These are phyloP conservation scores for Eudasyphora cyanicolor DNA, from an alignment of 2,888 invertebrate species.

Conservation along the genomic window DNA sequence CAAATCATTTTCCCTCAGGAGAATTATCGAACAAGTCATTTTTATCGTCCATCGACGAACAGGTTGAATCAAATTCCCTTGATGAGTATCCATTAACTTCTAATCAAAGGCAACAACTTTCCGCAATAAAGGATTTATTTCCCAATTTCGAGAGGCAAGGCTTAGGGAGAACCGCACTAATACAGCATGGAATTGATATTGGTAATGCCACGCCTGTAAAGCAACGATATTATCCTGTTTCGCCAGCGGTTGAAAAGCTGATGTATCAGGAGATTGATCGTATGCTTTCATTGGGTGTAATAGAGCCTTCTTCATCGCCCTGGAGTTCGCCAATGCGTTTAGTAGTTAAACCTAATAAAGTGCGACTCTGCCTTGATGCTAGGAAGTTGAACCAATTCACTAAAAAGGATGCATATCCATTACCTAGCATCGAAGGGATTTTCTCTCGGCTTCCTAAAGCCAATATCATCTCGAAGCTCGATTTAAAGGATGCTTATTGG, in stretches of 20 bases:
- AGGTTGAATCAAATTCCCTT: too few species aligned
- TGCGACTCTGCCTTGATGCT: conserved; percentile 30
- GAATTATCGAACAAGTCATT: too few species aligned
- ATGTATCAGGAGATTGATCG: conserved; percentile 67
- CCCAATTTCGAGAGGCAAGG: too few species aligned
- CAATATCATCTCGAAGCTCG: not conserved
- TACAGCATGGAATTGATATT: too few species aligned
- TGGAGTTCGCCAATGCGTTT: conserved; percentile 20
- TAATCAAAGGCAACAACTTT: not conserved
- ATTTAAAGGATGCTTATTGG: not conserved
- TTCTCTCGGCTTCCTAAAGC: not conserved
- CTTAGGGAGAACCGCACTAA: too few species aligned
- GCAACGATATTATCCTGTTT: conserved; percentile 32
- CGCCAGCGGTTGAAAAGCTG: conserved; percentile 50
- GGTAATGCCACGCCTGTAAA: conserved; percentile 55
- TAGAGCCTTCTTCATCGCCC: not conserved
- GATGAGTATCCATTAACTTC: not conserved
- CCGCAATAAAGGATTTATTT: not conserved
- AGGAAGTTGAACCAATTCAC: not conserved
- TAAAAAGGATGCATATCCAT: too few species aligned
- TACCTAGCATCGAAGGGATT: not conserved
- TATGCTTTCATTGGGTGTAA: not conserved
- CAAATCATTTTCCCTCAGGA: not conserved
- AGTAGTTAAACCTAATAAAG: conserved; percentile 31
- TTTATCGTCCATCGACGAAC: too few species aligned